Base-by-base conservation (phyloP, 2,888 invertebrate genomes). In the Archaeoteleia sp. region DNA sequence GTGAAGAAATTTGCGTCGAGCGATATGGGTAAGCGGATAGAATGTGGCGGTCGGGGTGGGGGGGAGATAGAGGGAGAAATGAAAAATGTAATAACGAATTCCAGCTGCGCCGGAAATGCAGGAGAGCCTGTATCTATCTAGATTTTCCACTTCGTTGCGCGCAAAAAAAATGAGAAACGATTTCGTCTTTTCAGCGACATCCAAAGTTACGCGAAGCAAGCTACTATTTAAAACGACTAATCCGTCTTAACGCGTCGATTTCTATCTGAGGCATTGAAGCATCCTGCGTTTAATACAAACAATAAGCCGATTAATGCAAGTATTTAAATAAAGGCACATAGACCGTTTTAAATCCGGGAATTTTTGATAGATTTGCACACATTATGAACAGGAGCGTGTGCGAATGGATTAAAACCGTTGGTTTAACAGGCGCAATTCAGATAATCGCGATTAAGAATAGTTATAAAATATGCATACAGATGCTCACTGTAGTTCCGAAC, bases 51-150 rank as follows among this genome's bases (percentile, higher is more conserved):
- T 2, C 63, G 7, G 20, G 34, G 14, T 20, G 32, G 12, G 20
- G 53, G 51, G 40, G 37, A 51, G 40, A 39, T 27, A 25, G 34
- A 43, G 30, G 49, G 13, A 34, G 51, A 37, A 66, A 46, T 57
- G 63, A 66, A 67, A 67, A 67, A 65, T 61, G 61, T 61, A 65
- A 69, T 71, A 67, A 53, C 57, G 67, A 66, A 58, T 54, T 62
- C 55, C 62, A 37, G 48, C 57, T 62, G 58, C 46, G 60, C 66
- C 60, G 49, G 60, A 57, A 61, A 53, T 53, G 53, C 61, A 46
- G 4, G 15, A 9, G 13, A 39, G 7, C 37, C 43, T 13, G 46
- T 39, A 43, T 45, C 42, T 39, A 42, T 43, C 60, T 30, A 42
- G 60, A 61, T 61, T 51, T 60, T 49, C 43, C 58, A 13, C 48